phyloP scores from a whole-genome alignment of 2,888 invertebrate species.

The Thelaira solivaga region DNA sequence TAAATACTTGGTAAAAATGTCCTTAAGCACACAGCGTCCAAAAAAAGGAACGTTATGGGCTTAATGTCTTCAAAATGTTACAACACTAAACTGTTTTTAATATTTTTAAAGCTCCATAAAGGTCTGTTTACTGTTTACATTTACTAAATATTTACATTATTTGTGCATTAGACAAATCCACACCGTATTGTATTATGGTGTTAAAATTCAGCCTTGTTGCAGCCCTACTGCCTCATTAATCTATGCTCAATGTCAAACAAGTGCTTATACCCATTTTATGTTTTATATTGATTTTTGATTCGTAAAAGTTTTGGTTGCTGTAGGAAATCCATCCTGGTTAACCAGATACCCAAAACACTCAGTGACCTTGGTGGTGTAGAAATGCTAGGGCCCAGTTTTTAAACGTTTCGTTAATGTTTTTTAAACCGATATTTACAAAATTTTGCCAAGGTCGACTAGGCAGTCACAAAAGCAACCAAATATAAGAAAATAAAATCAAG shows the following conservation, averaged over 20 bases:
- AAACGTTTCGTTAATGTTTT: conserved; percentile 26
- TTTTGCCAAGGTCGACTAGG: conserved; percentile 46
- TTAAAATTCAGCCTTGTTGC: conserved; percentile 29
- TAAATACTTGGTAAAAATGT: conserved; percentile 28
- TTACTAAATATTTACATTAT: neutral
- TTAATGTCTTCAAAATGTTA: neutral
- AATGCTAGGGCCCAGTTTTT: conserved; percentile 54
- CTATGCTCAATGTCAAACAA: conserved; percentile 53
- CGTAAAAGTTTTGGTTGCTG: conserved; percentile 49
- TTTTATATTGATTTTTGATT: neutral
- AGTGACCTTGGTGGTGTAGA: conserved; percentile 60
- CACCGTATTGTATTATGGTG: conserved; percentile 15
- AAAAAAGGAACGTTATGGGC: conserved; percentile 37
- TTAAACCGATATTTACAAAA: conserved; percentile 54
- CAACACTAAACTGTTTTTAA: conserved; percentile 11
- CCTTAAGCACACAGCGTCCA: conserved; percentile 13
- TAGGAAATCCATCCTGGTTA: conserved; percentile 57
- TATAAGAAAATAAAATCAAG: neutral
- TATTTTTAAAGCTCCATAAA: conserved; percentile 3
- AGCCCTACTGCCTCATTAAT: conserved; percentile 23
- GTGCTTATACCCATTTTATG: neutral
- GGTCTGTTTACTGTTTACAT: conserved; percentile 15
- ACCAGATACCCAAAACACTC: conserved; percentile 58
- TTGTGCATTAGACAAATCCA: no score
- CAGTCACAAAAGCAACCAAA: conserved; percentile 26